A percentile compares a stretch with the other conserved stretches of the same genome.
Evolutionary conservation across 2,888 invertebrate genomes (phyloP).

Genomic region (Brenthis ino): DNA sequence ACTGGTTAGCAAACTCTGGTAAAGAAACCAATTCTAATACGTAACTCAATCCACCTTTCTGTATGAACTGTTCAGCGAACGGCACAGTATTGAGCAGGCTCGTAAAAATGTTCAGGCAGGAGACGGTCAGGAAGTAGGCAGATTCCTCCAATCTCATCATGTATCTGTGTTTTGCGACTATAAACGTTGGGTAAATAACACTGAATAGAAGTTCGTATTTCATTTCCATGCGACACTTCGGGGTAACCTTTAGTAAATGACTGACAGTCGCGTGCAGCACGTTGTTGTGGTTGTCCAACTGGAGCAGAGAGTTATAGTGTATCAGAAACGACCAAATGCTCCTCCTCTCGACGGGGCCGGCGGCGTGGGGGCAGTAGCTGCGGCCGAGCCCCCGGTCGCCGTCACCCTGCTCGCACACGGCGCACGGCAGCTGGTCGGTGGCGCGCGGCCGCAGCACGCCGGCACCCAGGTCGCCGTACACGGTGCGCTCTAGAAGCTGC

Average conservation of each 20-base stretch:
- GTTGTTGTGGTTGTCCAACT: slow-evolving; percentile 75
- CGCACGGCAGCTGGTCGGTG: slow-evolving; percentile 71
- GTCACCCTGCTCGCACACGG: slow-evolving; percentile 66
- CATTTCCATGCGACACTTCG: slow-evolving; percentile 78
- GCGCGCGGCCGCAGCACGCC: slow-evolving; percentile 57
- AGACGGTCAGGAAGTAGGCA: slow-evolving; percentile 81
- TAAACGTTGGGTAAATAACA: slow-evolving; percentile 84
- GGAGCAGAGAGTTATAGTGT: slow-evolving; percentile 81
- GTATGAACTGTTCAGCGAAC: slow-evolving; percentile 83
- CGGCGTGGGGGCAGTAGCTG: slow-evolving; percentile 59
- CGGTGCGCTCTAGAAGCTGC: slow-evolving; percentile 80
- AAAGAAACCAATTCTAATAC: slow-evolving; percentile 79
- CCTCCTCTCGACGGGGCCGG: slow-evolving; percentile 60
- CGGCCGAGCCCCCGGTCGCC: slow-evolving; percentile 53
- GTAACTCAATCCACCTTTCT: slow-evolving; percentile 81
- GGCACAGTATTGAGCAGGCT: slow-evolving; percentile 79
- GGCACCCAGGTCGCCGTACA: slow-evolving; percentile 83
- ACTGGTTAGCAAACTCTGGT: slow-evolving; percentile 80
- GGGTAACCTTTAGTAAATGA: slow-evolving; percentile 82
- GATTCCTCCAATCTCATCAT: slow-evolving; percentile 71
- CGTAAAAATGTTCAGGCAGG: slow-evolving; percentile 83
- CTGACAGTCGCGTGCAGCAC: slow-evolving; percentile 81
- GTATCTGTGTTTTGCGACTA: slow-evolving; percentile 78
- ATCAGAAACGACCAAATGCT: slow-evolving; percentile 82
- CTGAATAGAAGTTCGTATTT: slow-evolving; percentile 82